Evolutionary conservation across 2,888 invertebrate species (phyloP).

Genomic region (Heliothis peltigera): DNA sequence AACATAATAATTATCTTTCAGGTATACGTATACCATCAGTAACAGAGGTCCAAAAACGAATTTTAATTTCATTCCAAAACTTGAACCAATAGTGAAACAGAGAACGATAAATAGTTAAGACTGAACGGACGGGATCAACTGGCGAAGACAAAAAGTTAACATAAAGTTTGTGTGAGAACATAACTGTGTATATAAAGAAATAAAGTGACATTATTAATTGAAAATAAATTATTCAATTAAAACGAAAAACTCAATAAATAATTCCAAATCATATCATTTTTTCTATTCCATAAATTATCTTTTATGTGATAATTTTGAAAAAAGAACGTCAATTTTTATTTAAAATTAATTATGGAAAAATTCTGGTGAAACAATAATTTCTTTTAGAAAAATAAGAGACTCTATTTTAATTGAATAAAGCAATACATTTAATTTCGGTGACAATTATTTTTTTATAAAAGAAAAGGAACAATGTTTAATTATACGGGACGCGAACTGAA

Average conservation of each 20-base stretch:
- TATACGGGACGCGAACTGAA: constrained; percentile 29
- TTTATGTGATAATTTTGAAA: too few species aligned
- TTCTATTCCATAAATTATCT: constrained; percentile 38
- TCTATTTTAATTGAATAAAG: constrained; percentile 13
- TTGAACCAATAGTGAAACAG: constrained; percentile 63
- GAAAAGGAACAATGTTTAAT: constrained; percentile 27
- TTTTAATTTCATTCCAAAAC: constrained; percentile 68
- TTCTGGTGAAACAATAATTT: constrained; percentile 4
- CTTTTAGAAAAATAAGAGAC: constrained; percentile 3
- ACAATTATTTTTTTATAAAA: constrained; percentile 20
- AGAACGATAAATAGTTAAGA: constrained; percentile 61
- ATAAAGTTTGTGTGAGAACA: constrained; percentile 3
- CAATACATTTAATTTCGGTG: constrained; percentile 22
- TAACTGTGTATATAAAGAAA: constrained; percentile 5
- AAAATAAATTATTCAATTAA: constrained; percentile 1
- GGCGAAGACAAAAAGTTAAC: constrained; percentile 6
- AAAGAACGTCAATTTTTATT: constrained; percentile 51
- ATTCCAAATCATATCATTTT: constrained; percentile 53
- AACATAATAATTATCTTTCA: constrained; percentile 15
- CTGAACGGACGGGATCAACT: constrained; percentile 66
- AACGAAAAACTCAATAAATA: constrained; percentile 44
- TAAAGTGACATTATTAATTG: constrained; percentile 12
- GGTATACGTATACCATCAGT: constrained; percentile 50
- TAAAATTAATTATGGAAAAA: constrained; percentile 8
- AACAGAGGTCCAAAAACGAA: constrained; percentile 68